Evolutionary conservation across 92 coral and sea anemone genomes (phyloP).

Genomic region (Plumapathes pennacea): DNA sequence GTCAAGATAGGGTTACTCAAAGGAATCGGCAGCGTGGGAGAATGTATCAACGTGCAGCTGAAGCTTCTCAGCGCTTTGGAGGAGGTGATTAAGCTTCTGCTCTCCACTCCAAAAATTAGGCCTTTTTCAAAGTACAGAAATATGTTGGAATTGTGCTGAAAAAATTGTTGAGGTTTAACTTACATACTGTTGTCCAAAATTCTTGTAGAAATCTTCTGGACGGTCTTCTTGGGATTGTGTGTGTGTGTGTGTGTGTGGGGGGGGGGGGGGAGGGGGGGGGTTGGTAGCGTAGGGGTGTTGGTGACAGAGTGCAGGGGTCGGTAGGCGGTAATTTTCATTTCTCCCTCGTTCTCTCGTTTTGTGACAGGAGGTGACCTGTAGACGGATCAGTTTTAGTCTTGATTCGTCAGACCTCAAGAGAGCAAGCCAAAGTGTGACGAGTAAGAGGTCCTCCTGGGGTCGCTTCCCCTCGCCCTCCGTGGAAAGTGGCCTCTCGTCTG

Average conservation of each 20-base stretch:
- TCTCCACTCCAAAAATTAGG: too few relatives aligned
- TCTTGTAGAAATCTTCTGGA: too few relatives aligned
- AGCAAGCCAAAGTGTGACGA: conserved; percentile 57
- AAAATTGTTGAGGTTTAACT: too few relatives aligned
- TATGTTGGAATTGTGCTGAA: too few relatives aligned
- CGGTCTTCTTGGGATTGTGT: too few relatives aligned
- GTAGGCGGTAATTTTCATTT: neutral
- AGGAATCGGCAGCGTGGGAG: conserved; percentile 94
- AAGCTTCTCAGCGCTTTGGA: conserved; percentile 84
- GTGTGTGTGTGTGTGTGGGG: too few relatives aligned
- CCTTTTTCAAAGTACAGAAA: too few relatives aligned
- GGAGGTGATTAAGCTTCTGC: conserved; percentile 67
- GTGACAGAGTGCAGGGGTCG: neutral
- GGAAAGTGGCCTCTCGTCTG: conserved; percentile 55
- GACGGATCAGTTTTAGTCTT: conserved; percentile 81
- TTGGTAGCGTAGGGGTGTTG: neutral
- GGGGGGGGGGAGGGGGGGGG: too few relatives aligned
- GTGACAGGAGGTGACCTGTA: conserved; percentile 76
- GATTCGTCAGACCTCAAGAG: conserved; percentile 70
- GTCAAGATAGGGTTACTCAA: conserved; percentile 79
- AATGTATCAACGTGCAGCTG: conserved; percentile 71
- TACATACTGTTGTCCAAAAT: too few relatives aligned
- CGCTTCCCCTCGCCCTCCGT: conserved; percentile 53
- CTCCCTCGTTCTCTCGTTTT: too few relatives aligned
- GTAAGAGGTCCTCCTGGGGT: conserved; percentile 67